phyloP scores from a whole-genome alignment of 2,888 invertebrate genomes.

The Epistrophe eligans region DNA sequence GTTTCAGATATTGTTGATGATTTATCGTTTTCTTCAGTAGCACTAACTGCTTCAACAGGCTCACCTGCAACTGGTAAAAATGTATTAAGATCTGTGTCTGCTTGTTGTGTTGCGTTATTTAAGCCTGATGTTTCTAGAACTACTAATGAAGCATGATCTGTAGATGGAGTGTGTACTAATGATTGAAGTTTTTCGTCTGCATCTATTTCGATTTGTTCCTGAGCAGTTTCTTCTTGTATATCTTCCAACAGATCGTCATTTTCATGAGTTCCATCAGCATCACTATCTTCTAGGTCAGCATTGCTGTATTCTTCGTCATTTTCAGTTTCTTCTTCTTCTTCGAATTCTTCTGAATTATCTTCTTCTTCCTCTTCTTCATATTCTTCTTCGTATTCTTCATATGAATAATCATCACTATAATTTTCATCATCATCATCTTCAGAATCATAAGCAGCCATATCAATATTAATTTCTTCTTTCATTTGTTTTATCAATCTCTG shows the following conservation, averaged over 20 bases:
- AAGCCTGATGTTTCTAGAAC: constrained; percentile 62
- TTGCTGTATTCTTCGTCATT: constrained; percentile 80
- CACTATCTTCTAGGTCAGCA: constrained; percentile 38
- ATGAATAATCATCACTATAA: constrained; percentile 81
- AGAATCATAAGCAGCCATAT: constrained; percentile 85
- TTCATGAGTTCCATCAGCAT: constrained; percentile 55
- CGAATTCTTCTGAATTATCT: constrained; percentile 77
- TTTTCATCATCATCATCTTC: constrained; percentile 85
- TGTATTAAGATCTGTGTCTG: constrained; percentile 19
- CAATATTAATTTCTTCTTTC: constrained; percentile 87
- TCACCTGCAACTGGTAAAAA: constrained; percentile 48
- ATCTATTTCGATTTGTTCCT: constrained; percentile 25
- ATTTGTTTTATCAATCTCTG: constrained; percentile 87
- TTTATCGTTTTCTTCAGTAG: not conserved
- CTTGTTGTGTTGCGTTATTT: constrained; percentile 24
- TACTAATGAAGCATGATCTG: constrained; percentile 77
- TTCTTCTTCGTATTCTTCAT: constrained; percentile 81
- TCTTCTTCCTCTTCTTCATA: constrained; percentile 78
- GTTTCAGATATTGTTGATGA: not conserved
- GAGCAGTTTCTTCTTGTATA: constrained; percentile 40
- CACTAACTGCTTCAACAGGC: not conserved
- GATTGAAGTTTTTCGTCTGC: constrained; percentile 15
- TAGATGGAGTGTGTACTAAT: constrained; percentile 58
- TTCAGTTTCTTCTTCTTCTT: constrained; percentile 76
- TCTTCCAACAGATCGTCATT: constrained; percentile 40